Evolutionary conservation across 92 coral and sea anemone species (phyloP).

Genomic region (Blastomussa wellsi): DNA sequence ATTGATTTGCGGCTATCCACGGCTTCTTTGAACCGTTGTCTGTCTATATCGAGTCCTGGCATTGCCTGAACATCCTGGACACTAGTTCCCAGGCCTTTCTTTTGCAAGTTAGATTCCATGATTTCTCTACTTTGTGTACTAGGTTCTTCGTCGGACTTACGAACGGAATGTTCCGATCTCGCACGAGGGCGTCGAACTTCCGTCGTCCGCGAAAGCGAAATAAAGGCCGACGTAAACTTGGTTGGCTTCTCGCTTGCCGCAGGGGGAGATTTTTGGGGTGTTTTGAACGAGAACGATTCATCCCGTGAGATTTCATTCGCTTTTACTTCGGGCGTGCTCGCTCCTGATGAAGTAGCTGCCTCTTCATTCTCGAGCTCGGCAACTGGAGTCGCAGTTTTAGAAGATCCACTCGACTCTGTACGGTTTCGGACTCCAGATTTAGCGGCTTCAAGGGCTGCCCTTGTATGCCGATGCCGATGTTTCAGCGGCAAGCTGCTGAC

Average conservation of each 20-base stretch:
- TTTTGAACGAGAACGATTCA: slow-evolving; percentile 9
- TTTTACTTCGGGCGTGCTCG: neutral
- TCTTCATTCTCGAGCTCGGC: slow-evolving; percentile 46
- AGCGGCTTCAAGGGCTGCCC: slow-evolving; percentile 62
- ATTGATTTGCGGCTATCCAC: slow-evolving; percentile 78
- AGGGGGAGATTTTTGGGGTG: slow-evolving; percentile 1
- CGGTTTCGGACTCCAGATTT: slow-evolving; percentile 42
- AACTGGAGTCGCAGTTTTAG: slow-evolving; percentile 76
- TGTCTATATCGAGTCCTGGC: slow-evolving; percentile 37
- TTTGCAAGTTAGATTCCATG: neutral
- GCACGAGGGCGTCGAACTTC: slow-evolving; percentile 40
- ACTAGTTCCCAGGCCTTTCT: slow-evolving; percentile 23
- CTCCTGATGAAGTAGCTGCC: neutral
- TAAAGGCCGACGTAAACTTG: slow-evolving; percentile 53
- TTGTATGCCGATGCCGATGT: slow-evolving; percentile 64
- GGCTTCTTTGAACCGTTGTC: slow-evolving; percentile 56
- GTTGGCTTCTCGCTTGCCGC: neutral
- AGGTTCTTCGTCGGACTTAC: slow-evolving; percentile 49
- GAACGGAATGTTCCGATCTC: slow-evolving; percentile 40
- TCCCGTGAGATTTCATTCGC: slow-evolving; percentile 23
- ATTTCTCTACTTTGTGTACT: neutral
- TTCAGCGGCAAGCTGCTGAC: slow-evolving; percentile 66
- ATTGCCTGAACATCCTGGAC: slow-evolving; percentile 27
- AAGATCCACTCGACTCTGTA: slow-evolving; percentile 69
- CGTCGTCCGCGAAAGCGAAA: slow-evolving; percentile 42